phyloP scores from a whole-genome alignment of 2,113 vertebrate genomes.

The Anhinga rufa region DNA sequence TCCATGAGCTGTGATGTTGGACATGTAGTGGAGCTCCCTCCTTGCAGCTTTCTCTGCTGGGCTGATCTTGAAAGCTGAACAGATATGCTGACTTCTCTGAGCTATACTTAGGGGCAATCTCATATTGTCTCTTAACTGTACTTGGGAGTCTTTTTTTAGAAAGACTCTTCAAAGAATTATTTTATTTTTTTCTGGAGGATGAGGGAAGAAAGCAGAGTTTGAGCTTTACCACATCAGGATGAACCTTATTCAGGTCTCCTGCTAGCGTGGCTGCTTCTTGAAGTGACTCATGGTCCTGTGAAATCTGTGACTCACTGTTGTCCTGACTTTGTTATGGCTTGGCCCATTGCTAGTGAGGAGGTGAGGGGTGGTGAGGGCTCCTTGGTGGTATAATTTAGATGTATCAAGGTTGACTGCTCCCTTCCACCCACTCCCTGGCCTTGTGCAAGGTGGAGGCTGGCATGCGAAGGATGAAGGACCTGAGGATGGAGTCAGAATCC shows the following conservation, averaged over 20 bases:
- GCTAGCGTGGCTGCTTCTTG: neutral
- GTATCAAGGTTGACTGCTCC: neutral
- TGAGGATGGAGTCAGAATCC: neutral
- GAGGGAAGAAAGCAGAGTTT: neutral
- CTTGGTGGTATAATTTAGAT: neutral
- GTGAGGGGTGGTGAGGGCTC: neutral
- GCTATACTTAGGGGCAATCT: neutral
- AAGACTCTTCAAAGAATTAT: neutral
- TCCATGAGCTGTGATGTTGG: neutral
- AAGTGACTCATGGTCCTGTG: slow-evolving; percentile 33
- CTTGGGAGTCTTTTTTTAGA: neutral
- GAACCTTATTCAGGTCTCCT: neutral
- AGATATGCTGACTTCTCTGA: neutral
- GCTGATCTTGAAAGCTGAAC: neutral
- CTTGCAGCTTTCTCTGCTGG: neutral
- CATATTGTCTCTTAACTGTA: neutral
- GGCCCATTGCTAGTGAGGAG: neutral
- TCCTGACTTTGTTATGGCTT: neutral
- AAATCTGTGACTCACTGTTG: slow-evolving; percentile 47
- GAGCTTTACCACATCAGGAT: neutral
- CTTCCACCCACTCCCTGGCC: neutral
- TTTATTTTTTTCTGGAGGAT: neutral
- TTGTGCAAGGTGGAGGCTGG: neutral
- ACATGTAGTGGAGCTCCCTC: neutral
- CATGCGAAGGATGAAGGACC: neutral